Conservation (phyloP, 2,888 invertebrate species). For the Ecdyonurus torrentis region DNA sequence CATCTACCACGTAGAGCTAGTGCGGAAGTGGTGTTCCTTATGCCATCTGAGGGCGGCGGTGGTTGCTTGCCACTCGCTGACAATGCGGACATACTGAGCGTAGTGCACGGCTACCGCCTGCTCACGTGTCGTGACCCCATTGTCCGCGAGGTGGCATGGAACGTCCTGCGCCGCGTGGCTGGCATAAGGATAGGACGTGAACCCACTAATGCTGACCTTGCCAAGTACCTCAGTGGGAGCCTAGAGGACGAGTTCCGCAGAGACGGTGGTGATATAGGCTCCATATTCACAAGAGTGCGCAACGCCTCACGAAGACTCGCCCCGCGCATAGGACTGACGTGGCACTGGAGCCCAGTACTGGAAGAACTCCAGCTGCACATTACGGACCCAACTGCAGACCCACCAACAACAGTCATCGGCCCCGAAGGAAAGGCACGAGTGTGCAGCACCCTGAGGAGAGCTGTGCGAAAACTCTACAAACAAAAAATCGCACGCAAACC, state of each 20-base stretch:
- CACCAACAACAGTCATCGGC: too few species aligned
- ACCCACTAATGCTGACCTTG: constrained; percentile 13
- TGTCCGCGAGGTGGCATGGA: constrained; percentile 15
- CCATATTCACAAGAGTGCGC: constrained; percentile 3
- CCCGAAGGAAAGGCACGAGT: too few species aligned
- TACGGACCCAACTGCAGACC: too few species aligned
- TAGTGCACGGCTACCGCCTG: constrained; percentile 19
- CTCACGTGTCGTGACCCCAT: constrained; percentile 16
- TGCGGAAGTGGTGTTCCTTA: constrained; percentile 17
- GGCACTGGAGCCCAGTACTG: not conserved
- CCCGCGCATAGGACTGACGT: not conserved
- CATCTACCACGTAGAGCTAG: constrained; percentile 19
- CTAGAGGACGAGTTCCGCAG: constrained; percentile 14
- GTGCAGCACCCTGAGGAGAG: too few species aligned
- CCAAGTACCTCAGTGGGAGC: constrained; percentile 16
- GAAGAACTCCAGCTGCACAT: not conserved
- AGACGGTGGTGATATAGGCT: constrained; percentile 11
- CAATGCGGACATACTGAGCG: constrained; percentile 17
- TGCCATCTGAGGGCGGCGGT: constrained; percentile 15
- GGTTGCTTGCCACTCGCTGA: constrained; percentile 19
- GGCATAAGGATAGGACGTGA: constrained; percentile 9
- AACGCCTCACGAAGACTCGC: not conserved
- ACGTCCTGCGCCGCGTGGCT: constrained; percentile 14
- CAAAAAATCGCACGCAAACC: too few species aligned
- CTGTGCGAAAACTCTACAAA: too few species aligned